phyloP scores from a whole-genome alignment of 2,888 invertebrate genomes.

The Tenthredo scrophulariae region DNA sequence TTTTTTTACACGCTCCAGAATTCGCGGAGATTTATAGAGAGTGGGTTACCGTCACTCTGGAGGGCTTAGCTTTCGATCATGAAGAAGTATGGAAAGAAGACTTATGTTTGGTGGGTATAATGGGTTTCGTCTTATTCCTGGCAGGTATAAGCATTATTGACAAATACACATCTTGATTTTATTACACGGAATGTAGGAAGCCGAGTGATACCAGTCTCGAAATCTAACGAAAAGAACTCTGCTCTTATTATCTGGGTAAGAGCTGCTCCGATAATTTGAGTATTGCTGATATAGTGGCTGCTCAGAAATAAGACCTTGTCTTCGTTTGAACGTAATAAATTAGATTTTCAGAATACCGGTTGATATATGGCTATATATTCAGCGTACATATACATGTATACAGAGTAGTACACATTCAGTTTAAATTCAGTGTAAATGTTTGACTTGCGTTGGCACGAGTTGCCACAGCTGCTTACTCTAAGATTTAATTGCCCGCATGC shows the following conservation, averaged over 20 bases:
- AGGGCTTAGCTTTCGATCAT: neutral
- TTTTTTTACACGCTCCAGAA: neutral
- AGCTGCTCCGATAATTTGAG: neutral
- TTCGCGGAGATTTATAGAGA: neutral
- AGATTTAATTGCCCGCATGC: constrained; percentile 35
- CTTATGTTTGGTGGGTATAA: neutral
- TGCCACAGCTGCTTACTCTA: neutral
- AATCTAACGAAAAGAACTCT: neutral
- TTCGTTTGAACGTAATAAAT: neutral
- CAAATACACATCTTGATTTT: neutral
- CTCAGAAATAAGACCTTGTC: neutral
- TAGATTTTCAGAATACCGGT: neutral
- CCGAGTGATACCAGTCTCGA: neutral
- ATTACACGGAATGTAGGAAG: neutral
- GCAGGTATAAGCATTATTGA: neutral
- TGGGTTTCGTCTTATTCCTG: neutral
- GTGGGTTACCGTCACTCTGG: neutral
- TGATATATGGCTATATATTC: neutral
- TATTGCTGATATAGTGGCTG: neutral
- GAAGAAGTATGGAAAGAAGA: neutral
- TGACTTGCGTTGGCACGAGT: constrained; percentile 41
- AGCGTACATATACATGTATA: constrained; percentile 9
- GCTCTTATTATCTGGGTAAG: neutral
- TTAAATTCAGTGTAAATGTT: constrained; percentile 45
- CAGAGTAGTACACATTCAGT: neutral